Evolutionary conservation across 64 coral and sea anemone genomes (phyloP).

Genomic region (Pachyseris speciosa): DNA sequence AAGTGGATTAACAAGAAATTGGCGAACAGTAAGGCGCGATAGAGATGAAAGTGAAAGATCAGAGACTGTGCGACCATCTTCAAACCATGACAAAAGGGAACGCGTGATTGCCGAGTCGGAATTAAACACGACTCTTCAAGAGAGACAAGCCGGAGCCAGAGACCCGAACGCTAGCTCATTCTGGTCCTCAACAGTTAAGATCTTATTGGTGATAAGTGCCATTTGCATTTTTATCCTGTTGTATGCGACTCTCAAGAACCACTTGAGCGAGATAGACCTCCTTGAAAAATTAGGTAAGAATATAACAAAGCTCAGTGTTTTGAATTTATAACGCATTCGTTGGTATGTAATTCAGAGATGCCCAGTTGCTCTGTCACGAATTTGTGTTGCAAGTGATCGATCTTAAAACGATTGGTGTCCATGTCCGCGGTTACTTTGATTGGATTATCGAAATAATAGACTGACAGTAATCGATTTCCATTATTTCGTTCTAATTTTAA

Average conservation of each 20-base stretch:
- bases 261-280: neutral
- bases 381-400: no score
- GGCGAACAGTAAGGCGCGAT: neutral
- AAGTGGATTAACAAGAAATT: neutral
- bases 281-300: conserved; percentile 19
- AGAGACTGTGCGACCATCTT: neutral
- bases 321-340: neutral
- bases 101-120: neutral
- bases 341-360: neutral
- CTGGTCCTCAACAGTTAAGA: neutral
- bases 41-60: conserved; percentile 32
- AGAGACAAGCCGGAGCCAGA: conserved; percentile 31
- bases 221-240: conserved; percentile 11
- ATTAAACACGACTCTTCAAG: neutral
- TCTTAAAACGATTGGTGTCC: no score
- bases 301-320: neutral
- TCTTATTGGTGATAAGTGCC: neutral
- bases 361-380: neutral
- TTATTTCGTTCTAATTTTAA: neutral
- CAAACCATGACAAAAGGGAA: neutral
- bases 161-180: neutral
- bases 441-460: neutral
- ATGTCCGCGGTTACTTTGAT: neutral
- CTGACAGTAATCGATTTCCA: neutral
- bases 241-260: neutral